Percentiles rank a stretch among this genome's conserved stretches.
phyloP scores from a whole-genome alignment of 2,888 invertebrate species.

The Cerastis leucographa region DNA sequence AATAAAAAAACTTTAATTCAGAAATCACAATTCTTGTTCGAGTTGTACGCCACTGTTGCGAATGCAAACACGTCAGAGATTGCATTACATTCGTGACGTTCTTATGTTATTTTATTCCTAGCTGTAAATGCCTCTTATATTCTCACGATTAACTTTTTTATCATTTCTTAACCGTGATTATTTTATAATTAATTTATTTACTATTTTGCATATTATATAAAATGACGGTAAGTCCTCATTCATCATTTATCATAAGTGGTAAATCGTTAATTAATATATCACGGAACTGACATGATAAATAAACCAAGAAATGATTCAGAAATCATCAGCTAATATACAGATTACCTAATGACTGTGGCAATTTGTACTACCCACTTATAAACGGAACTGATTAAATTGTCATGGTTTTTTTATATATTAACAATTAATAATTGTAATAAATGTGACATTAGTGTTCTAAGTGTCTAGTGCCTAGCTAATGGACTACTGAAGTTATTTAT shows the following conservation, averaged over 20 bases:
- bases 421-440: background rate
- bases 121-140: background rate
- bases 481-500: background rate
- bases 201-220: background rate
- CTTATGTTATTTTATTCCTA: too few relatives aligned
- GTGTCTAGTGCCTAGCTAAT: too few relatives aligned
- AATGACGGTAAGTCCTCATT: background rate
- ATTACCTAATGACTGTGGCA: constrained; percentile 31
- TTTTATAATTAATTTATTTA: too few relatives aligned
- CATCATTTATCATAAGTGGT: background rate
- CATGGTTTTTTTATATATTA: background rate
- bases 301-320: constrained; percentile 25
- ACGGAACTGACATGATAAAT: constrained; percentile 12
- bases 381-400: constrained; percentile 21
- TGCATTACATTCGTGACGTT: too few relatives aligned
- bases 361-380: constrained; percentile 34
- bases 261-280: background rate
- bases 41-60: too few relatives aligned
- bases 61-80: too few relatives aligned
- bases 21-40: too few relatives aligned
- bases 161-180: too few relatives aligned
- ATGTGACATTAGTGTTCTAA: background rate
- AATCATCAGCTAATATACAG: constrained; percentile 10
- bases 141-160: background rate
- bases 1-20: too few relatives aligned